phyloP scores from a whole-genome alignment of 2,113 vertebrate genomes.

The Oxygymnocypris stewartii region DNA sequence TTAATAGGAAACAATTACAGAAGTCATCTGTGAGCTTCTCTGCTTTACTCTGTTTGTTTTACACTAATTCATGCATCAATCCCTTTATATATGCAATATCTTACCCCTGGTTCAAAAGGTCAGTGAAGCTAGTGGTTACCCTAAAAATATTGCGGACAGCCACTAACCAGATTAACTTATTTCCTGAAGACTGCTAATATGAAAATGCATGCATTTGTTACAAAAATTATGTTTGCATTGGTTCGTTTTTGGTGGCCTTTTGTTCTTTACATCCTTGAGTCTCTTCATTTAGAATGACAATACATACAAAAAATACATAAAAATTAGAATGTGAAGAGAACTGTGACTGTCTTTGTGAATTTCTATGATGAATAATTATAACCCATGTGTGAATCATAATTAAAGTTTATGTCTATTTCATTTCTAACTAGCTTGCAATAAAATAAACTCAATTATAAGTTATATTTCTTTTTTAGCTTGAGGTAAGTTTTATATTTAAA shows the following conservation, averaged over 20 bases:
- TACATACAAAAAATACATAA: too few species aligned
- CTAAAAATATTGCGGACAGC: background rate
- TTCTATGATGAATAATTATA: background rate
- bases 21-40: background rate
- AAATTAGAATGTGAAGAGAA: too few species aligned
- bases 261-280: too few species aligned
- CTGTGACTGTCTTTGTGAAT: background rate
- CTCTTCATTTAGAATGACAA: too few species aligned
- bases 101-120: slow-evolving; percentile 55
- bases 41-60: slow-evolving; percentile 30
- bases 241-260: too few species aligned
- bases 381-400: too few species aligned
- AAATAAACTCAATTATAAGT: too few species aligned
- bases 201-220: background rate
- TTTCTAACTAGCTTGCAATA: too few species aligned
- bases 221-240: background rate
- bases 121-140: background rate
- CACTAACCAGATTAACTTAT: slow-evolving; percentile 5
- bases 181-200: background rate
- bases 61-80: slow-evolving; percentile 54
- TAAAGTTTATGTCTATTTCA: too few species aligned
- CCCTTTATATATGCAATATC: slow-evolving; percentile 57
- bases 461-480: too few species aligned
- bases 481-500: too few species aligned
- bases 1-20: slow-evolving; percentile 24